These are phyloP conservation scores for Cheilosia urbana DNA, from an alignment of 2,888 invertebrate species.

Conservation along the genomic window DNA sequence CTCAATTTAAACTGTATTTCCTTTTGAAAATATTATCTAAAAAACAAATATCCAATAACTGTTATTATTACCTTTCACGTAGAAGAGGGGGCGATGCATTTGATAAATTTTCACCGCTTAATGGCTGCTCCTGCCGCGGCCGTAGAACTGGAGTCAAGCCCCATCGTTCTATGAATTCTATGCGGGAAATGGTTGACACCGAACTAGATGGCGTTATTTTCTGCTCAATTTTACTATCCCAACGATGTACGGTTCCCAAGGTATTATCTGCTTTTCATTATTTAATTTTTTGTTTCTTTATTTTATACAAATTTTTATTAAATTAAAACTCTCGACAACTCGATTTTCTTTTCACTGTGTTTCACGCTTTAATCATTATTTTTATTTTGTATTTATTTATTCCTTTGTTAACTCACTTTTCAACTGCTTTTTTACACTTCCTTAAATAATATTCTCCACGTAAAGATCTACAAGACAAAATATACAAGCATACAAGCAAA, in stretches of 20 bases:
- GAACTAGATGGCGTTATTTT: slow-evolving; percentile 81
- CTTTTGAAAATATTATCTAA: neutral
- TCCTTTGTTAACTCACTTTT: slow-evolving; percentile 20
- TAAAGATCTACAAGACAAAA: slow-evolving; percentile 21
- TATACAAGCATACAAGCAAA: neutral
- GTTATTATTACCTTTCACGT: slow-evolving; percentile 83
- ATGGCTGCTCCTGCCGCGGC: slow-evolving; percentile 97
- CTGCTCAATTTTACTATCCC: slow-evolving; percentile 70
- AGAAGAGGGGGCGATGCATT: slow-evolving; percentile 84
- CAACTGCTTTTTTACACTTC: slow-evolving; percentile 11
- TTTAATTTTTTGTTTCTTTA: slow-evolving; percentile 39
- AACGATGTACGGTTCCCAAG: slow-evolving; percentile 56
- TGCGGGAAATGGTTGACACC: slow-evolving; percentile 93
- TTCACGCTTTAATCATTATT: slow-evolving; percentile 37
- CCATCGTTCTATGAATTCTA: slow-evolving; percentile 99
- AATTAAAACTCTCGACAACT: neutral
- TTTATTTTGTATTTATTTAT: slow-evolving; percentile 18
- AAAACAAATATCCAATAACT: slow-evolving; percentile 1
- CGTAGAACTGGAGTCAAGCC: slow-evolving; percentile 99
- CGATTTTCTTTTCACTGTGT: slow-evolving; percentile 36
- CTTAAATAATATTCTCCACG: slow-evolving; percentile 31
- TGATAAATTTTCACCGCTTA: slow-evolving; percentile 85
- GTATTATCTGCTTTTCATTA: slow-evolving; percentile 71
- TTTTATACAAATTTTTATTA: slow-evolving; percentile 21
- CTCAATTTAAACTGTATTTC: too few relatives aligned